These are phyloP conservation scores for Drosophila barbarae DNA, from an alignment of 2,888 invertebrate species.

Conservation along the genomic window DNA sequence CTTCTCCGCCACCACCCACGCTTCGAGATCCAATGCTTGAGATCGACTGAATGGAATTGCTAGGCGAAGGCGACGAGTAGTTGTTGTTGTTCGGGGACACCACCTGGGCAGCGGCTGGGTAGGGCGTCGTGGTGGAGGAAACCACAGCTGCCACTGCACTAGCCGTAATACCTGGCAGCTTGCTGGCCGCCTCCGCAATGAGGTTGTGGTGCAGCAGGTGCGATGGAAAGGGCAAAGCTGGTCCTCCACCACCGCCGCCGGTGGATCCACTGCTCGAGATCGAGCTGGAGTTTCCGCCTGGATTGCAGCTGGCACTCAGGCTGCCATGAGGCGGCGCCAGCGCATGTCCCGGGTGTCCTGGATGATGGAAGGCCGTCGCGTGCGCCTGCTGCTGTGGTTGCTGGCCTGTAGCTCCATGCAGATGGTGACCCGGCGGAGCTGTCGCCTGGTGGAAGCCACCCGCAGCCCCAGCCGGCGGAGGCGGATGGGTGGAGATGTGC, in stretches of 20 bases:
- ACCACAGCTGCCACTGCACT: constrained; percentile 62
- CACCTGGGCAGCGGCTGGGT: constrained; percentile 50
- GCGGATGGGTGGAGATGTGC: constrained; percentile 77
- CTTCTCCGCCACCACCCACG: constrained; percentile 47
- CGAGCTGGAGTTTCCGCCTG: constrained; percentile 18
- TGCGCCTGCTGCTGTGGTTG: constrained; percentile 19
- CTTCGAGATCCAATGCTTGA: constrained; percentile 77
- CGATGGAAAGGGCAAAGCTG: constrained; percentile 64
- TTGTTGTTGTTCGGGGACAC: constrained; percentile 51
- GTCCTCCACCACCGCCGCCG: not conserved
- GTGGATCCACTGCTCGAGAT: constrained; percentile 19
- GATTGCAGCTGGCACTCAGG: constrained; percentile 1
- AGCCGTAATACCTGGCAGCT: constrained; percentile 72
- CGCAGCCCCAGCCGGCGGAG: constrained; percentile 42
- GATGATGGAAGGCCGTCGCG: constrained; percentile 64
- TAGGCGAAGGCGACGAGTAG: constrained; percentile 78
- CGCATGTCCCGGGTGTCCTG: constrained; percentile 56
- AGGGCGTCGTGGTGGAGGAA: constrained; percentile 57
- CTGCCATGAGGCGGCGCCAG: constrained; percentile 55
- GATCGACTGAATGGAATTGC: constrained; percentile 79
- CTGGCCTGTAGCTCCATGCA: constrained; percentile 3
- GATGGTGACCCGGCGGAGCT: constrained; percentile 9
- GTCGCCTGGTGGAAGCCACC: constrained; percentile 64
- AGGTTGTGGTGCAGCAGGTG: constrained; percentile 78
- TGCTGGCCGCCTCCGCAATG: constrained; percentile 77